A percentile compares a stretch with the other conserved stretches of the same genome.
These are phyloP conservation scores for Takifugu rubripes DNA, from an alignment of 2,797 vertebrate genomes.

Conservation along the genomic window DNA sequence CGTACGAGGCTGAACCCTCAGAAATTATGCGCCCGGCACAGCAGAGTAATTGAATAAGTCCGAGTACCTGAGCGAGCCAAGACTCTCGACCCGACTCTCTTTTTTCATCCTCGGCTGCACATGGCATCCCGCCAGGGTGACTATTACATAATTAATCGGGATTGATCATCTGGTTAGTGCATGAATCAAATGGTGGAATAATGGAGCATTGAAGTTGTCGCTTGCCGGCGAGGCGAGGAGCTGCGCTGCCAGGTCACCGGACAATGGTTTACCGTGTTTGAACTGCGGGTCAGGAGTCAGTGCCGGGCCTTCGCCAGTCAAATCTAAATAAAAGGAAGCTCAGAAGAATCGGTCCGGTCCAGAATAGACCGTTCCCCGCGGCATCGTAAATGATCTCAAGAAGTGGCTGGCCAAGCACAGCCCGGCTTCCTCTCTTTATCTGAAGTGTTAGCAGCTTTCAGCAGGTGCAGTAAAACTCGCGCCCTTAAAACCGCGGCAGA, in stretches of 20 bases:
- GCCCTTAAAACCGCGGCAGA: too few relatives aligned
- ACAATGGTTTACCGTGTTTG: constrained; percentile 56
- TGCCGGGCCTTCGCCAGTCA: constrained; percentile 24
- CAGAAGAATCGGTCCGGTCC: constrained; percentile 64
- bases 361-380: constrained; percentile 47
- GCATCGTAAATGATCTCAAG: constrained; percentile 53
- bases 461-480: constrained; percentile 36
- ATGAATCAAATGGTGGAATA: constrained; percentile 86
- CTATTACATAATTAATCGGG: constrained; percentile 90
- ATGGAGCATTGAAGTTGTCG: constrained; percentile 61
- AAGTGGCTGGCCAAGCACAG: constrained; percentile 44
- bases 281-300: constrained; percentile 55
- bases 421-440: constrained; percentile 76
- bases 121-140: constrained; percentile 84
- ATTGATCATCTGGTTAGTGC: constrained; percentile 89
- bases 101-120: constrained; percentile 42
- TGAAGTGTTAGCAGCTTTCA: constrained; percentile 62
- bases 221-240: constrained; percentile 1
- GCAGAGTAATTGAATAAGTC: constrained; percentile 71
- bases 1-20: constrained; percentile 26
- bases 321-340: constrained; percentile 71
- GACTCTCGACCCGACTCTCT: constrained; percentile 17
- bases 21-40: constrained; percentile 60
- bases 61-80: constrained; percentile 12
- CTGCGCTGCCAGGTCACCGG: constrained; percentile 26